Base-by-base conservation (phyloP, 2,888 invertebrate genomes). In the Lycia hirtaria region DNA sequence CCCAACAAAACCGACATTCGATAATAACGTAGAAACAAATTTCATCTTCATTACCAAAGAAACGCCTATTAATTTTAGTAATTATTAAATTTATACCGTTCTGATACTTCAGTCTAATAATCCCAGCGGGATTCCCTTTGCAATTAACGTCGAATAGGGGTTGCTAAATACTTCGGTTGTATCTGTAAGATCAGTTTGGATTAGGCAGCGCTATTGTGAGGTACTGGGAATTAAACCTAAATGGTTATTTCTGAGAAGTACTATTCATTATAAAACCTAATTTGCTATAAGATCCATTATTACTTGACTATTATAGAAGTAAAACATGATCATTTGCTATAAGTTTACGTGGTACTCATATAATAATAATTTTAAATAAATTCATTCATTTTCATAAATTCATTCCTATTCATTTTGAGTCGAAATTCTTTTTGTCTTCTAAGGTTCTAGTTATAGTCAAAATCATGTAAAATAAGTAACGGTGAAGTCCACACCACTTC, bases 11-110 rank as follows among this genome's bases (percentile, higher is more conserved):
- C 37, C 52, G 37, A 57, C 51, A 41, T 41, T 40, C 45, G 28
- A 28, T 51, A 45, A 50, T 44, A 41, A 35, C 54, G 44, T 43
- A 38, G 43, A 24, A 49, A 56, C 52, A 28, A 45, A 55, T 54
- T 62, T 54, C 41, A 52, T 57, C 55, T 57, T 60, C 45, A 57
- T 63, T 60, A 63, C 53, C 22, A 37, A 51, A 49, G 60, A 65
- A 68, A 71, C 68, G 67, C 65, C 68, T 73, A 73, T 71, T 68
- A 68, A 72, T 73, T 73, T 70, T 65, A 70, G 69, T 72, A 70
- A 72, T 71, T 68, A 61, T 57, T 63, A 48, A 54, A 60, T 71
- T 70, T 68, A 64, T 68, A 64, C 62, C 28, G 38, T 43, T 40
- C 44, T 60, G 38, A 61, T 65, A 62, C 62, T 58, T 64, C 55